Percentiles rank a stretch among this genome's conserved stretches.
phyloP scores from a whole-genome alignment of 1,140 invertebrate species.

The Drosophila truncata region DNA sequence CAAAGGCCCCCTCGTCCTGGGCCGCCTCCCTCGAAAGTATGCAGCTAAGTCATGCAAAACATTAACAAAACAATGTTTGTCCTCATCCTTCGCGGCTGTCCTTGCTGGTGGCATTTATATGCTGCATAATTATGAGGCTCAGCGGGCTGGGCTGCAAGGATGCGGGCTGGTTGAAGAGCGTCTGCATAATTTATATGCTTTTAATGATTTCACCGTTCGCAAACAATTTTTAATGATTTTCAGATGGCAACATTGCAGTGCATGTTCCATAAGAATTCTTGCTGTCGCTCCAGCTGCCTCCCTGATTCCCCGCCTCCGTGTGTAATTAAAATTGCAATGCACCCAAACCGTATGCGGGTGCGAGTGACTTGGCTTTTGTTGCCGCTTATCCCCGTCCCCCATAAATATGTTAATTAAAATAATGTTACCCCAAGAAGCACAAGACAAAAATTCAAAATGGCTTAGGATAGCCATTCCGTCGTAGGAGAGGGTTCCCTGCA shows the following conservation, averaged over 20 bases:
- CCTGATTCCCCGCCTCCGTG: slow-evolving; percentile 30
- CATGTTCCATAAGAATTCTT: slow-evolving; percentile 33
- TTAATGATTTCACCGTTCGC: slow-evolving; percentile 75
- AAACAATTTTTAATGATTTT: slow-evolving; percentile 81
- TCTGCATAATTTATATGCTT: slow-evolving; percentile 81
- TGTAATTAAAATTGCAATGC: slow-evolving; percentile 82
- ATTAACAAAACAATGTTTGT: slow-evolving; percentile 74
- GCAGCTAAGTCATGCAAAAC: slow-evolving; percentile 61
- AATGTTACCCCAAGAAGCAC: slow-evolving; percentile 73
- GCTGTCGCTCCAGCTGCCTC: slow-evolving; percentile 12
- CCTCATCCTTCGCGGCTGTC: slow-evolving; percentile 28
- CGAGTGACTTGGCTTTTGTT: slow-evolving; percentile 58
- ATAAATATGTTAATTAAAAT: slow-evolving; percentile 84
- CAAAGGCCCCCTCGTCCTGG: background rate
- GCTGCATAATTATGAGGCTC: slow-evolving; percentile 63
- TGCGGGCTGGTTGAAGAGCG: slow-evolving; percentile 5
- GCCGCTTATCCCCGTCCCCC: slow-evolving; percentile 37
- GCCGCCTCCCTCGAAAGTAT: slow-evolving; percentile 36
- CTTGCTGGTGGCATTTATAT: slow-evolving; percentile 61
- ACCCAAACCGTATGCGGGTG: slow-evolving; percentile 27
- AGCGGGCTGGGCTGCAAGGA: slow-evolving; percentile 21
- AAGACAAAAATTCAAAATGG: slow-evolving; percentile 74
- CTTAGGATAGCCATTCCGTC: slow-evolving; percentile 69
- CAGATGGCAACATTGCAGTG: slow-evolving; percentile 60
- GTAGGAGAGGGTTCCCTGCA: slow-evolving; percentile 53